Percentiles rank a stretch among this genome's conserved stretches.
These are phyloP conservation scores for Branchellion lobata DNA, from an alignment of 2,888 invertebrate species.

Conservation along the genomic window DNA sequence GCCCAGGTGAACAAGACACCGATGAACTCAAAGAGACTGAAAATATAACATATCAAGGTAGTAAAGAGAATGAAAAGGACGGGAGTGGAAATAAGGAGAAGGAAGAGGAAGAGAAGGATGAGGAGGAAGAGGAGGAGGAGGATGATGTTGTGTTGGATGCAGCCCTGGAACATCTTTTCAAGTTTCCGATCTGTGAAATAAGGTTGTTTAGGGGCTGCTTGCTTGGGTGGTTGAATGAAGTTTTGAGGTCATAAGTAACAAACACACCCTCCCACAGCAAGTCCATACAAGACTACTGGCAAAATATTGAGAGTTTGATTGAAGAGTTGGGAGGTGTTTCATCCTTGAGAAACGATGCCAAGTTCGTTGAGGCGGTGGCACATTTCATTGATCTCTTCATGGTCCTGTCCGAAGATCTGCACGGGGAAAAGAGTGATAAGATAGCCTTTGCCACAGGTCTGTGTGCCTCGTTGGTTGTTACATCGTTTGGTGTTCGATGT, in stretches of 20 bases:
- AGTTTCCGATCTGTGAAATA: constrained; percentile 65
- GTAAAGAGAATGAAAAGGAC: too few relatives aligned
- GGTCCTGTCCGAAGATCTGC: neutral
- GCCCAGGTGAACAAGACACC: too few relatives aligned
- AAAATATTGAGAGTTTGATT: neutral
- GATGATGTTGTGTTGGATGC: neutral
- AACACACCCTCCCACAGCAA: neutral
- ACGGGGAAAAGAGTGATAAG: neutral
- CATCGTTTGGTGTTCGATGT: too few relatives aligned
- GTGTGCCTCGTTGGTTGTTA: too few relatives aligned
- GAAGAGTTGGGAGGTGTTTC: neutral
- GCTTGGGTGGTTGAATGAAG: too few relatives aligned
- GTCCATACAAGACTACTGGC: neutral
- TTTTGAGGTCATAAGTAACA: neutral
- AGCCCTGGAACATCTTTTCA: constrained; percentile 55
- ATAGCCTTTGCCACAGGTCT: neutral
- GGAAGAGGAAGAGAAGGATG: neutral
- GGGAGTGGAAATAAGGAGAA: neutral
- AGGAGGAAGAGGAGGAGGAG: neutral
- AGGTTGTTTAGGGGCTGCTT: constrained; percentile 60
- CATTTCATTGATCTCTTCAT: constrained; percentile 17
- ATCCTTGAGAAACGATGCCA: neutral
- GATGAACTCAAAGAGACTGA: too few relatives aligned
- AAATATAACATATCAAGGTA: too few relatives aligned
- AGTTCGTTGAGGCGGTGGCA: neutral